Conservation (phyloP, 2,113 vertebrate species). For the Hippocampus barbouri region DNA sequence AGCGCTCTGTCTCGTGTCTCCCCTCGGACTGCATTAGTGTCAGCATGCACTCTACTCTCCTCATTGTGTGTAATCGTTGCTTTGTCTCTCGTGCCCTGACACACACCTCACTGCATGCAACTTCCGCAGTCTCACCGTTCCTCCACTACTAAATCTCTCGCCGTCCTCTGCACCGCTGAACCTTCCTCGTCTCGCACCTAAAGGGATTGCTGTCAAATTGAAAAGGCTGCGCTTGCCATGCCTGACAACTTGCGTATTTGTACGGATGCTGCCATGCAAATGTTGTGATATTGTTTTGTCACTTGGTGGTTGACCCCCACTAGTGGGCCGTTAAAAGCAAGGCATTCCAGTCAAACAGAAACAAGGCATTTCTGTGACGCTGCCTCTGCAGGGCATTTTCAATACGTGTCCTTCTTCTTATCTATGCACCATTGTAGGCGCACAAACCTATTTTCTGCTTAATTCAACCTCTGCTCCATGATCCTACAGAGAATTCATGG, state of each 20-base stretch:
- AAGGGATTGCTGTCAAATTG: slow-evolving; percentile 69
- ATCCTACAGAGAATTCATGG: slow-evolving; percentile 52
- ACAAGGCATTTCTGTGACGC: slow-evolving; percentile 54
- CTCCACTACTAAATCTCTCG: slow-evolving; percentile 52
- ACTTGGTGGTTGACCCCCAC: slow-evolving; percentile 66
- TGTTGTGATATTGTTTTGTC: slow-evolving; percentile 70
- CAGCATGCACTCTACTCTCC: slow-evolving; percentile 57
- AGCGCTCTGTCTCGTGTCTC: slow-evolving; percentile 65
- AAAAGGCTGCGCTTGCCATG: slow-evolving; percentile 67
- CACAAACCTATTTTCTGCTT: slow-evolving; percentile 70
- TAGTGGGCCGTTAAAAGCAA: slow-evolving; percentile 54
- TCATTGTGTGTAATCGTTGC: slow-evolving; percentile 71
- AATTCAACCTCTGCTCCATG: slow-evolving; percentile 62
- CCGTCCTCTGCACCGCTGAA: slow-evolving; percentile 60
- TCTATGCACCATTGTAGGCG: slow-evolving; percentile 61
- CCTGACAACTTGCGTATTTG: slow-evolving; percentile 74
- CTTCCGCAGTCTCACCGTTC: slow-evolving; percentile 59
- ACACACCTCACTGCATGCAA: slow-evolving; percentile 73
- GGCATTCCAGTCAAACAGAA: slow-evolving; percentile 48
- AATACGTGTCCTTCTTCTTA: slow-evolving; percentile 64
- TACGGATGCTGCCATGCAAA: slow-evolving; percentile 62
- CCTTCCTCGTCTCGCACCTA: slow-evolving; percentile 64
- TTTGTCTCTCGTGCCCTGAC: slow-evolving; percentile 68
- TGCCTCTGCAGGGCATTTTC: slow-evolving; percentile 58
- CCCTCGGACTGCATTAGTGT: slow-evolving; percentile 71